phyloP scores from a whole-genome alignment of 30 jellyfish, hydroid and myxozoan genomes.

The Aurelia aurita complex sp. Pacific region DNA sequence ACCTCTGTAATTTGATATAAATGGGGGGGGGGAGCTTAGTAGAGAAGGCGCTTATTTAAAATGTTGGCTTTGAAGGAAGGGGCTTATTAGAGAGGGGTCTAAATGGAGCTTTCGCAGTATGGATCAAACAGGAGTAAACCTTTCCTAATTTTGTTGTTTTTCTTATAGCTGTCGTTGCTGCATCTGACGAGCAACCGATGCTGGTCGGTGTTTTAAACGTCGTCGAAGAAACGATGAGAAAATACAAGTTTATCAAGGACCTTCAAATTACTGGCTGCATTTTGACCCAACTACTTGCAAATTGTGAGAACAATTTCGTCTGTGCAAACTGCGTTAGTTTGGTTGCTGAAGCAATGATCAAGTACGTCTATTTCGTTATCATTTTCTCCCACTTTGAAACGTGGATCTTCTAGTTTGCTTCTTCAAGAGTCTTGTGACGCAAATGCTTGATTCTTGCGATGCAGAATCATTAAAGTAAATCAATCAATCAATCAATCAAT shows the following conservation, averaged over 20 bases:
- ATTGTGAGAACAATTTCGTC: slow-evolving; percentile 32
- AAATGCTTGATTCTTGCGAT: too few species aligned
- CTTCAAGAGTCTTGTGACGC: too few species aligned
- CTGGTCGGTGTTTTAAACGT: slow-evolving; percentile 48
- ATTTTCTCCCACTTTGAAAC: neutral
- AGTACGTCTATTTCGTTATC: slow-evolving; percentile 47
- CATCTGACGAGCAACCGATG: slow-evolving; percentile 84
- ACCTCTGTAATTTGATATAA: too few species aligned
- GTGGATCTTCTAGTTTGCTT: neutral
- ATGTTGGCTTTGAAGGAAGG: too few species aligned
- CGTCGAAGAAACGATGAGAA: slow-evolving; percentile 62
- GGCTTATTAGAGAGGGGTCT: too few species aligned
- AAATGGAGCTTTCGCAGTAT: too few species aligned
- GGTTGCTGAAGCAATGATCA: slow-evolving; percentile 67
- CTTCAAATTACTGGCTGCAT: slow-evolving; percentile 77
- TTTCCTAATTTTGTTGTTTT: too few species aligned
- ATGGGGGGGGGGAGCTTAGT: too few species aligned
- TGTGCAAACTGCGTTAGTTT: slow-evolving; percentile 69
- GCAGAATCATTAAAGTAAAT: too few species aligned
- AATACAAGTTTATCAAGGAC: slow-evolving; percentile 26
- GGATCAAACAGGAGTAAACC: too few species aligned
- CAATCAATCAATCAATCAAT: too few species aligned
- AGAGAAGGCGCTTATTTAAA: too few species aligned
- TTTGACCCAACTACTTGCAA: slow-evolving; percentile 77
- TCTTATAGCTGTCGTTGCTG: slow-evolving; percentile 71